Evolutionary conservation across 2,888 invertebrate genomes (phyloP).

Genomic region (Calliopum simillimum): DNA sequence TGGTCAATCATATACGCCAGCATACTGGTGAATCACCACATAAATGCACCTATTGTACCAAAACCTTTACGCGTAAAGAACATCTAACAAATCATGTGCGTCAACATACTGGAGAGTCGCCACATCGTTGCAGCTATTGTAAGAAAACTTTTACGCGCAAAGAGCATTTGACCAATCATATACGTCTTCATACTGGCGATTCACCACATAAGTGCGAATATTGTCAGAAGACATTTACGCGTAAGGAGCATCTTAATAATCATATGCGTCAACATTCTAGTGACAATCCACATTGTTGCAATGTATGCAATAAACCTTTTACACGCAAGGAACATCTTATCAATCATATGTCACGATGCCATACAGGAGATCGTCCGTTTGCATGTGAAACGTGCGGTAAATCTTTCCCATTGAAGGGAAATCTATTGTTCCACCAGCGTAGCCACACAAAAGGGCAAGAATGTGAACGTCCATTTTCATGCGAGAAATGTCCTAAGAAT

Average conservation of each 20-base stretch:
- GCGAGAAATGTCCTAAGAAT: conserved; percentile 87
- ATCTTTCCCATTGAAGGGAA: conserved; percentile 86
- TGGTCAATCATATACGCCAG: conserved; percentile 80
- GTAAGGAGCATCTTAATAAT: conserved; percentile 87
- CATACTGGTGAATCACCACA: conserved; percentile 88
- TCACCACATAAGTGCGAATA: conserved; percentile 88
- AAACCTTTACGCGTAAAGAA: conserved; percentile 83
- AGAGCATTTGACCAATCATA: conserved; percentile 88
- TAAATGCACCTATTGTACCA: conserved; percentile 87
- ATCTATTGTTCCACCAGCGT: conserved; percentile 86
- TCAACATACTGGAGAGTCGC: conserved; percentile 82
- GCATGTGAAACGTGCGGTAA: conserved; percentile 88
- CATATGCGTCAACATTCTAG: conserved; percentile 90
- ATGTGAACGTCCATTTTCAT: conserved; percentile 77
- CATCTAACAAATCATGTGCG: conserved; percentile 88
- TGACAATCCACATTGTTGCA: conserved; percentile 87
- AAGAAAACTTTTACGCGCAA: conserved; percentile 79
- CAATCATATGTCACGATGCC: conserved; percentile 79
- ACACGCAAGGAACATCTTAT: conserved; percentile 88
- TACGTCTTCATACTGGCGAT: conserved; percentile 83
- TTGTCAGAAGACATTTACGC: conserved; percentile 87
- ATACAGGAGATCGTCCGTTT: conserved; percentile 84
- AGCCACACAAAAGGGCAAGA: conserved; percentile 83
- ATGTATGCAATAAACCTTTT: conserved; percentile 86
- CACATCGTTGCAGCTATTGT: conserved; percentile 70